Conservation (phyloP, 1,140 invertebrate species). For the Drosophila subpulchrella region DNA sequence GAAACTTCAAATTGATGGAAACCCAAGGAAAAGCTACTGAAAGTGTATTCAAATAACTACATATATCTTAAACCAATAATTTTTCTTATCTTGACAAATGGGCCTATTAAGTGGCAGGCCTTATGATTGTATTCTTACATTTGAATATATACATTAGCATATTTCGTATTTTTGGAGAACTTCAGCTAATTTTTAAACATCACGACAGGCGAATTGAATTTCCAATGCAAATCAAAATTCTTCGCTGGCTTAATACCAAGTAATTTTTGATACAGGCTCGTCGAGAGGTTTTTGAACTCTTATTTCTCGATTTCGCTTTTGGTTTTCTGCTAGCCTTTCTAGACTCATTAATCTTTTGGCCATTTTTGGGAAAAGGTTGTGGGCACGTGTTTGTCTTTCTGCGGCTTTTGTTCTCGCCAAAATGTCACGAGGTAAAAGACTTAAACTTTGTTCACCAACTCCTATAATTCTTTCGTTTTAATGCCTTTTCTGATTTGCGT, state of each 20-base stretch:
- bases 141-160: constrained; percentile 38
- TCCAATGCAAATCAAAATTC: constrained; percentile 46
- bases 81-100: constrained; percentile 42
- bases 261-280: constrained; percentile 24
- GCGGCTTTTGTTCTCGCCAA: constrained; percentile 28
- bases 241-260: constrained; percentile 36
- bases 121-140: background rate
- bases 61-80: background rate
- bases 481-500: constrained; percentile 24
- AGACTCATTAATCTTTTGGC: constrained; percentile 35
- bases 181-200: constrained; percentile 36
- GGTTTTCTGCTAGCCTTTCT: constrained; percentile 1
- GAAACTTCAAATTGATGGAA: background rate
- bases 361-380: constrained; percentile 16
- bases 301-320: constrained; percentile 5
- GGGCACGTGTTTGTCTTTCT: constrained; percentile 30
- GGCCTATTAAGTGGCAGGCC: constrained; percentile 34
- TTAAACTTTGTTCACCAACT: background rate
- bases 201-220: constrained; percentile 22
- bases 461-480: constrained; percentile 33
- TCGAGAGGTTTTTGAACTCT: constrained; percentile 45
- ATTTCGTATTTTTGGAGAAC: constrained; percentile 14
- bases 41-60: constrained; percentile 10
- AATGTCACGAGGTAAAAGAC: constrained; percentile 63
- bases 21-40: background rate